These are phyloP conservation scores for Penelope pileata DNA, from an alignment of 2,113 vertebrate species.

Conservation along the genomic window DNA sequence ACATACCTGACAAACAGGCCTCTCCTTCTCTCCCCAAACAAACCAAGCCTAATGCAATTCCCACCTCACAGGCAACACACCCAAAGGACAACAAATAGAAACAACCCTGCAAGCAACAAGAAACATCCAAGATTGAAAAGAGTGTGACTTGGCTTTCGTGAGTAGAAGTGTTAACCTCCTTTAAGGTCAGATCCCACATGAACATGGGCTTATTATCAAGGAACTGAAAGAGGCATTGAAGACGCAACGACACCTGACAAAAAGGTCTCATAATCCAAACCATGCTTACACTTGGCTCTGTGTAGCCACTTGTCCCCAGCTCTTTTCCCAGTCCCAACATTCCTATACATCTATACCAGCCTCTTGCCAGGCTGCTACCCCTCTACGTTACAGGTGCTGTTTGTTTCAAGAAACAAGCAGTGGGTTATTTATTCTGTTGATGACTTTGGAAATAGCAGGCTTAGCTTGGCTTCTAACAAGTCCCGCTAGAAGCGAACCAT, in stretches of 20 bases:
- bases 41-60: slow-evolving; percentile 30
- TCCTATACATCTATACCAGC: neutral
- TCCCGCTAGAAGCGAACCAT: neutral
- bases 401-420: slow-evolving; percentile 38
- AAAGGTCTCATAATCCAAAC: slow-evolving; percentile 22
- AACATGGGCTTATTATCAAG: slow-evolving; percentile 60
- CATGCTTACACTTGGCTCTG: neutral
- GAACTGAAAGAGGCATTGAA: slow-evolving; percentile 63
- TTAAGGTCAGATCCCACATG: slow-evolving; percentile 45
- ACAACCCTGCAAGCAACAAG: slow-evolving; percentile 27
- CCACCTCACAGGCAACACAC: slow-evolving; percentile 28
- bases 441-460: slow-evolving; percentile 35
- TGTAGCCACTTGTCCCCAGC: neutral
- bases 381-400: slow-evolving; percentile 13
- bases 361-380: neutral
- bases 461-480: neutral
- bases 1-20: slow-evolving; percentile 24
- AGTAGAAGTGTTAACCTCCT: slow-evolving; percentile 11
- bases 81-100: slow-evolving; percentile 59
- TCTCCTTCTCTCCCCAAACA: slow-evolving; percentile 41
- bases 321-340: neutral
- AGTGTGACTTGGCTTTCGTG: slow-evolving; percentile 48
- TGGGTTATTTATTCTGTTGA: slow-evolving; percentile 1
- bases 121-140: slow-evolving; percentile 14
- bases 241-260: slow-evolving; percentile 20